These are phyloP conservation scores for Premnoplex brunnescens DNA, from an alignment of 2,797 vertebrate species.

Conservation along the genomic window DNA sequence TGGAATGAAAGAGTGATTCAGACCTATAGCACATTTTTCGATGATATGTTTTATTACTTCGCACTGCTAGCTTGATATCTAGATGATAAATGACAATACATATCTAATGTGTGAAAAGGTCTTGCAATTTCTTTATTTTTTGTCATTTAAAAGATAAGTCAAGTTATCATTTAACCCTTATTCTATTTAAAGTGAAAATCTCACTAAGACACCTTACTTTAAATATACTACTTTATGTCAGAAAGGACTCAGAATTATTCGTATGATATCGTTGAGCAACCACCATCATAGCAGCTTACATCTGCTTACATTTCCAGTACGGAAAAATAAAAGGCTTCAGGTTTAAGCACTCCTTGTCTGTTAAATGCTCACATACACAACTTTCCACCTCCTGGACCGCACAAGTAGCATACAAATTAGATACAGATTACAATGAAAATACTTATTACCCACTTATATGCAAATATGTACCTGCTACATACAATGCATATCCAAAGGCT, in stretches of 20 bases:
- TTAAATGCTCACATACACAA: conserved; percentile 20
- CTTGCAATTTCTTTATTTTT: conserved; percentile 90
- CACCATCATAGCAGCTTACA: background rate
- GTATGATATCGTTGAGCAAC: conserved; percentile 27
- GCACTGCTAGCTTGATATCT: conserved; percentile 97
- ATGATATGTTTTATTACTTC: conserved; percentile 99
- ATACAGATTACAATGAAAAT: background rate
- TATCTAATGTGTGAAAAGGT: conserved; percentile 88
- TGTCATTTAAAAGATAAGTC: conserved; percentile 85
- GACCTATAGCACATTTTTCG: conserved; percentile 99
- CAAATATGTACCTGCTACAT: background rate
- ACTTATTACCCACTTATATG: background rate
- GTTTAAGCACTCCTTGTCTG: conserved; percentile 7
- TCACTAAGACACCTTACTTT: conserved; percentile 68
- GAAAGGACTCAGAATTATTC: conserved; percentile 57
- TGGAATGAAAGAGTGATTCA: conserved; percentile 99
- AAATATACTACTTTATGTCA: conserved; percentile 68
- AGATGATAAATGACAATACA: conserved; percentile 98
- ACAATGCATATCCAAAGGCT: background rate
- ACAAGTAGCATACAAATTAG: conserved; percentile 46
- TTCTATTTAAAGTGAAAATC: conserved; percentile 77
- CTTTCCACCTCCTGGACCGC: conserved; percentile 20
- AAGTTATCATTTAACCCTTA: conserved; percentile 85
- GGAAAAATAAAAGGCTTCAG: conserved; percentile 36
- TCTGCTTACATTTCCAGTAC: background rate